These are phyloP conservation scores for Rhinogobio ventralis DNA, from an alignment of 2,797 vertebrate genomes.

Conservation along the genomic window DNA sequence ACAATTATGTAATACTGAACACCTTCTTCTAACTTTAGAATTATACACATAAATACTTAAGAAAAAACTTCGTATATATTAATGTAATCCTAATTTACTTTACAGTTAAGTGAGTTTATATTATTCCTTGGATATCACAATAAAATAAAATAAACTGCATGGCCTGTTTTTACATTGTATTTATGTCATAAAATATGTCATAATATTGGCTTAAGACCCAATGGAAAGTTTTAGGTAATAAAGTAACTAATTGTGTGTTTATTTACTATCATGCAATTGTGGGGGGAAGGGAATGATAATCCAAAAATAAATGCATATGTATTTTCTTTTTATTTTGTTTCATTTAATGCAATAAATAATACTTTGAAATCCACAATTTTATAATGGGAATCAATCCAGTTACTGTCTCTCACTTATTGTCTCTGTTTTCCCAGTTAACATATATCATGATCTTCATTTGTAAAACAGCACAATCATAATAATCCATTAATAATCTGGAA, in stretches of 20 bases:
- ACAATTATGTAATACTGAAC: background rate
- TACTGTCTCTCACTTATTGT: background rate
- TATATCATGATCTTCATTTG: background rate
- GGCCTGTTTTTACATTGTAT: background rate
- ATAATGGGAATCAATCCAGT: background rate
- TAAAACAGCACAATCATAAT: background rate
- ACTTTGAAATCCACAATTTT: background rate
- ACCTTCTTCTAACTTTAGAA: background rate
- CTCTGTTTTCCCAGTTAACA: background rate
- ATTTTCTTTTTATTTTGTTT: background rate
- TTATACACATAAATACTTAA: background rate
- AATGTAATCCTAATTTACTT: background rate
- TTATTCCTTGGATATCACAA: background rate
- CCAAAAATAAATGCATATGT: background rate
- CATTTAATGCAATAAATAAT: constrained; percentile 1
- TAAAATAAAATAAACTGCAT: background rate
- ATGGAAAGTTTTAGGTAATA: background rate
- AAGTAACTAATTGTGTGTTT: background rate
- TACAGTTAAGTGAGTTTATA: background rate
- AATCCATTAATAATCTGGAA: constrained; percentile 1
- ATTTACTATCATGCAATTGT: background rate
- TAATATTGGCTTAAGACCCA: too few relatives aligned
- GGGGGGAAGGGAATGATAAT: background rate
- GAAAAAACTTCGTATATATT: background rate
- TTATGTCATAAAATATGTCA: background rate